Base-by-base conservation (phyloP, 2,888 invertebrate genomes). In the Epirrita christyi region DNA sequence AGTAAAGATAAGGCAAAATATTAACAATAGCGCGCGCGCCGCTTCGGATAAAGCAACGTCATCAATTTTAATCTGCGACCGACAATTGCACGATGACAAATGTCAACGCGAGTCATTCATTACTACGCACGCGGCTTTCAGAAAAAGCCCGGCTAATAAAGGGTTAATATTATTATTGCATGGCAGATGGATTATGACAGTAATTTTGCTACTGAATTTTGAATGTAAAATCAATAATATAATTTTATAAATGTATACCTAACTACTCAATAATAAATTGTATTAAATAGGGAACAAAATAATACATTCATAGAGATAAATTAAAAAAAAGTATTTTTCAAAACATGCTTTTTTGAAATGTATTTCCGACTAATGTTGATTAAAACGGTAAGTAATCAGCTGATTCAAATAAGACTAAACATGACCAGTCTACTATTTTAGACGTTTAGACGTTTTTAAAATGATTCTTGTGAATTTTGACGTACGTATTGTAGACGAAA, bases 41-140 rank as follows among this genome's bases (percentile, higher is more conserved):
- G 85, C 73, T 64, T 75, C 71, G 78, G 80, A 88, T 88, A 88
- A 91, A 86, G 87, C 83, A 80, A 84, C 86, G 88, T 92, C 92
- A 91, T 92, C 91, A 92, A 91, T 92, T 91, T 91, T 91, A 92
- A 92, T 92, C 91, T 87, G 83, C 69, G 81, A 87, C 56, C 62
- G 86, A 90, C 91, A 90, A 91, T 91, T 89, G 91, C 87, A 77
- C 90, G 88, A 86, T 90, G 92, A 91, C 91, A 91, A 91, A 92
- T 90, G 90, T 91, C 91, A 91, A 71, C 81, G 71, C 75, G 76
- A 61, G 83, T 80, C 84, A 85, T 85, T 85, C 89, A 90, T 90
- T 89, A 90, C 89, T 83, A 86, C 80, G 73, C 75, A 83, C 80
- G 79, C 80, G 85, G 85, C 85, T 85, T 84, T 79, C 81, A 66